Conservation (phyloP, 1,140 invertebrate genomes). For the Yoshiicerus persimilis region DNA sequence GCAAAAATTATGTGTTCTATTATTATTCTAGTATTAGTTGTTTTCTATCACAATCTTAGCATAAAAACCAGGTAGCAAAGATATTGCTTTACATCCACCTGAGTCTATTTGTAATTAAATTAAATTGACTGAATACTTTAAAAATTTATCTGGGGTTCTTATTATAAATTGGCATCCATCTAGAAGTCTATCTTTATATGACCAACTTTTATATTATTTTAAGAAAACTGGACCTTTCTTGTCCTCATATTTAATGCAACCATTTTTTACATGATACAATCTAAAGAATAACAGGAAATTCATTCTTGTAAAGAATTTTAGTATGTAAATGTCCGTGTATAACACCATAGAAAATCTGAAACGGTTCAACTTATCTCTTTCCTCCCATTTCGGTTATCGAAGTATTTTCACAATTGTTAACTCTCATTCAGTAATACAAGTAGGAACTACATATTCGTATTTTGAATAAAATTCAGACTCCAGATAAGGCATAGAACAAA, state of each 20-base stretch:
- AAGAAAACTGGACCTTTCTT: neutral
- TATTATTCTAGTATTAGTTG: too few species aligned
- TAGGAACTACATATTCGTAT: neutral
- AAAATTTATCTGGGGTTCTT: neutral
- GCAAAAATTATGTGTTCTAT: too few species aligned
- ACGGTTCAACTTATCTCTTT: neutral
- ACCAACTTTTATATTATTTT: too few species aligned
- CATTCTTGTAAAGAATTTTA: neutral
- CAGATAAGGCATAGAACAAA: too few species aligned
- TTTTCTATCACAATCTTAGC: too few species aligned
- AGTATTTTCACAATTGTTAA: neutral
- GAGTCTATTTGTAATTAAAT: too few species aligned
- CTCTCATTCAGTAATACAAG: neutral
- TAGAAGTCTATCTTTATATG: too few species aligned
- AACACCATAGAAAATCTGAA: neutral
- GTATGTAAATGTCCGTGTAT: neutral
- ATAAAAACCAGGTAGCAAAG: too few species aligned
- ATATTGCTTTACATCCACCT: too few species aligned
- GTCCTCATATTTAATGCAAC: neutral
- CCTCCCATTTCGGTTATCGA: neutral
- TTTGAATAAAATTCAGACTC: neutral
- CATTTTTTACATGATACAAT: neutral
- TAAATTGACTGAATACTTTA: too few species aligned
- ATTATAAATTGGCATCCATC: too few species aligned
- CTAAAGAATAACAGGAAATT: neutral